Percentiles rank a stretch among this genome's conserved stretches.
Evolutionary conservation across 2,888 invertebrate genomes (phyloP).

Genomic region (Rhyacophila evoluta): DNA sequence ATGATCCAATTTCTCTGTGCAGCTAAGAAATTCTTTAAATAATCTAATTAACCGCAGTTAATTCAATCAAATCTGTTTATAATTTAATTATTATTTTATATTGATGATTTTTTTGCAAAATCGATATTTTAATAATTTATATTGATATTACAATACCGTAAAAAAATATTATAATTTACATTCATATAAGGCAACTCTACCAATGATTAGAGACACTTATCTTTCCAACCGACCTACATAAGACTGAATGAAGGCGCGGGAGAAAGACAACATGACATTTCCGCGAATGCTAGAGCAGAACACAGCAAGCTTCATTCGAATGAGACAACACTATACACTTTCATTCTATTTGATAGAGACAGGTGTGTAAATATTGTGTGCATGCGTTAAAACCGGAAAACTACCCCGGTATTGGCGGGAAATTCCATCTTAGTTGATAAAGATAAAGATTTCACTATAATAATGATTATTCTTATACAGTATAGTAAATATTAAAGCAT

Average conservation of each 20-base stretch:
- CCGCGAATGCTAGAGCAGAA: neutral
- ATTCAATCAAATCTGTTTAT: too few relatives aligned
- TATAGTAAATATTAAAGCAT: too few relatives aligned
- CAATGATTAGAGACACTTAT: constrained; percentile 27
- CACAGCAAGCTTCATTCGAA: neutral
- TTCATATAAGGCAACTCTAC: neutral
- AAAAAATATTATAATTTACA: too few relatives aligned
- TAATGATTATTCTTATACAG: too few relatives aligned
- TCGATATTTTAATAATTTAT: too few relatives aligned
- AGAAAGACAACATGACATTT: constrained; percentile 20
- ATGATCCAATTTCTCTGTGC: too few relatives aligned
- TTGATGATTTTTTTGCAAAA: too few relatives aligned
- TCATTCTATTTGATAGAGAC: neutral
- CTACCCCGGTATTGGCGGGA: neutral
- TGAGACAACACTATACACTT: neutral
- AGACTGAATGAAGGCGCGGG: constrained; percentile 34
- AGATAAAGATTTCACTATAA: too few relatives aligned
- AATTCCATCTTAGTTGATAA: neutral
- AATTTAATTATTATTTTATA: too few relatives aligned
- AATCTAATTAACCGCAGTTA: too few relatives aligned
- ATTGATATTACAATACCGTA: too few relatives aligned
- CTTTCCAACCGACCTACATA: constrained; percentile 6
- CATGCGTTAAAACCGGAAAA: neutral
- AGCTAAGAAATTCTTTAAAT: too few relatives aligned
- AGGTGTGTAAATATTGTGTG: neutral